Conservation (phyloP, 2,113 vertebrate genomes). For the Phocoena sinus region DNA sequence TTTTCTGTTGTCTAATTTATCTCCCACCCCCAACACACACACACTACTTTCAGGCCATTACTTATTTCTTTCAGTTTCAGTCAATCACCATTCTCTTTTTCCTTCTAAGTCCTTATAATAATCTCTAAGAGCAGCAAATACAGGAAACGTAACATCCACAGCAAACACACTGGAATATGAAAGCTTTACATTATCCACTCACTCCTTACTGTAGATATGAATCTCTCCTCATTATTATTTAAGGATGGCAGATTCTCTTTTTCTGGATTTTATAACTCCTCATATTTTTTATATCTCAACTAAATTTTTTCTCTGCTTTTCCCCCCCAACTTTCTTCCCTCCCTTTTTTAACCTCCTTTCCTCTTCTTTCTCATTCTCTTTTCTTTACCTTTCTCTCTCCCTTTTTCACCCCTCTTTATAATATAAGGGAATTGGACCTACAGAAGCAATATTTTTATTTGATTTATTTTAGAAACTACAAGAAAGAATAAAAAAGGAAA, state of each 20-base stretch:
- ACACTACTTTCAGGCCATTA: background rate
- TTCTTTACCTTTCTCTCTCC: background rate
- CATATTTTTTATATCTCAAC: background rate
- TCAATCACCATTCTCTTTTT: background rate
- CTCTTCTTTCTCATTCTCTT: background rate
- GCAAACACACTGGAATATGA: background rate
- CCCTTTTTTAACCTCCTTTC: too few relatives aligned
- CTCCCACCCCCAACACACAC: background rate
- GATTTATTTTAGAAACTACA: background rate
- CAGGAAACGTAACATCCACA: background rate
- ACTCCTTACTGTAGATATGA: background rate
- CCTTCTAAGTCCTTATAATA: background rate
- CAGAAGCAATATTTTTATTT: background rate
- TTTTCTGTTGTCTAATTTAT: background rate
- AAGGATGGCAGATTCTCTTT: background rate
- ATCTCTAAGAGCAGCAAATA: background rate
- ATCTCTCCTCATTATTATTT: background rate
- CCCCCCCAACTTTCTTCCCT: fast-evolving
- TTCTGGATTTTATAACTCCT: background rate
- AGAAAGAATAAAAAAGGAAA: background rate
- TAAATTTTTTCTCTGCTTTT: background rate
- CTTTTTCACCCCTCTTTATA: background rate
- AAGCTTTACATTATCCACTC: background rate
- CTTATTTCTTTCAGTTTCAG: background rate
- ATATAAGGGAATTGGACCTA: background rate